Percentiles rank a stretch among this genome's conserved stretches.
These are phyloP conservation scores for Cydia splendana DNA, from an alignment of 1,140 invertebrate genomes.

Conservation along the genomic window DNA sequence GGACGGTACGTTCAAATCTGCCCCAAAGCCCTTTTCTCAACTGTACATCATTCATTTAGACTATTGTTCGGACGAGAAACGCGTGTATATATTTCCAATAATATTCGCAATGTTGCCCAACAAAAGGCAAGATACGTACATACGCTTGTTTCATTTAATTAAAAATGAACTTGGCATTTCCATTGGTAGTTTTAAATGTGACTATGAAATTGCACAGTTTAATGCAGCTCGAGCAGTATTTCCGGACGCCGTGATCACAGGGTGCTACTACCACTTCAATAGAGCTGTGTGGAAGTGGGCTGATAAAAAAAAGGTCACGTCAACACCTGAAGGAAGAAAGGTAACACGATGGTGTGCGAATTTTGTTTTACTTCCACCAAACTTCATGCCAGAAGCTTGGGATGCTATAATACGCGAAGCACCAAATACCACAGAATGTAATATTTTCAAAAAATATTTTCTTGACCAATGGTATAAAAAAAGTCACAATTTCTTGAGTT, in stretches of 20 bases:
- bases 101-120: conserved; percentile 21
- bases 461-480: conserved; percentile 9
- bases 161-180: conserved; percentile 21
- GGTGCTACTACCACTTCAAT: conserved; percentile 31
- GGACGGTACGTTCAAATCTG: conserved; percentile 9
- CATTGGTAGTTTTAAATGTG: conserved; percentile 24
- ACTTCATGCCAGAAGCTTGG: conserved; percentile 9
- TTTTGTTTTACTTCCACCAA: background rate
- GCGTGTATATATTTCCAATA: conserved; percentile 12
- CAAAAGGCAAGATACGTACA: conserved; percentile 30
- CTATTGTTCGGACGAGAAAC: background rate
- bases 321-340: background rate
- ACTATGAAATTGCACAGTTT: conserved; percentile 31
- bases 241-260: conserved; percentile 8
- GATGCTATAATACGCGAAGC: background rate
- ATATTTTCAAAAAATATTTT: background rate
- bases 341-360: background rate
- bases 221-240: conserved; percentile 23
- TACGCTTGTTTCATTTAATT: conserved; percentile 26
- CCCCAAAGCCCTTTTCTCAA: conserved; percentile 21
- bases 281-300: conserved; percentile 30
- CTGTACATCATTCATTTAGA: conserved; percentile 24
- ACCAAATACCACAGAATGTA: conserved; percentile 14
- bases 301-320: background rate
- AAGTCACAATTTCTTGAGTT: conserved; percentile 9